Evolutionary conservation across 92 coral and sea anemone species (phyloP), one percentile per base, ranked within the genome.

Genomic region (Palythoa grandiflora): DNA sequence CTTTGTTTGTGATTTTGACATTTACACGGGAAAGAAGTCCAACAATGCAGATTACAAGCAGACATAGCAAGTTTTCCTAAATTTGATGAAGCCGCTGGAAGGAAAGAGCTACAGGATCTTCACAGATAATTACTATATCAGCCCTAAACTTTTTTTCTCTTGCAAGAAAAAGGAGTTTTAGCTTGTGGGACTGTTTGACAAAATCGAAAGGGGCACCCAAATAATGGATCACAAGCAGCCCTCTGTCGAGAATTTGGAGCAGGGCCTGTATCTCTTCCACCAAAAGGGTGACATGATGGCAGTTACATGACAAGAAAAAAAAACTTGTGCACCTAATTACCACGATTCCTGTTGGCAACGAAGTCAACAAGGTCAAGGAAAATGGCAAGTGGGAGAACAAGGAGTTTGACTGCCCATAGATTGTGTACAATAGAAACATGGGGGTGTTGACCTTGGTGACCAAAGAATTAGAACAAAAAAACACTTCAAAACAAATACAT

Each of bases 231-330:
- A 66, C 63, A 87, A 75, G 85, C 38, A 60, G 35, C 78, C 83
- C 52, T 47, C 2, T 57, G 87, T 91, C 28, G 84, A 88, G 55
- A 65, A 48, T 5, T 40, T 83, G 80, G 57, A 55, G 17, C 71
- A 86, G 53, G 91, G 71, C 53, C 37, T 51, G 50, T 65, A 87
- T 38, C 38, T 84, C 36, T 91, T 84, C 38, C 84, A 79, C 68
- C 84, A 86, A 53, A 80, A 81, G 68, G 84, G 73, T 1, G 60
- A 91, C 37, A 48, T 91, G 66, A 79, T 75, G 19, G 78, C 80
- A 17, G 71, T 65, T 9, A 89, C 91, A n/a, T 91, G 93, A 91
- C 83, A 91, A 75, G 94, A 28, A 91, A 74, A 85, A 39, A 70
- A 87, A 87, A 73, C 94, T 87, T 3, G 89, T 88, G 40, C 78